These are phyloP conservation scores for Pelobates fuscus DNA, from an alignment of 2,113 vertebrate genomes.

Conservation along the genomic window DNA sequence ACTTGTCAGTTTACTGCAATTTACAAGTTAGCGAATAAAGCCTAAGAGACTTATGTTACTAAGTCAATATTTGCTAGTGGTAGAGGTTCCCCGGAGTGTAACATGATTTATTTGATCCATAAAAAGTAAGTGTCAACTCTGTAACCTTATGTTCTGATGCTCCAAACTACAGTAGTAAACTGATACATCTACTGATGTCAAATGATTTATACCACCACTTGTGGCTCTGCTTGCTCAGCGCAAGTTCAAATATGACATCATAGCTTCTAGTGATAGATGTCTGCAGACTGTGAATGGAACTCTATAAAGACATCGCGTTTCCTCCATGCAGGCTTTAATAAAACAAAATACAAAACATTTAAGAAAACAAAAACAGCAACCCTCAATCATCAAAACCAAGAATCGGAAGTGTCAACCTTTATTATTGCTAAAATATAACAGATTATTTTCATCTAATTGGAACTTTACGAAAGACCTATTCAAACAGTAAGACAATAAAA, in stretches of 20 bases:
- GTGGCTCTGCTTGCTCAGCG: background rate
- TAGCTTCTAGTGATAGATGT: background rate
- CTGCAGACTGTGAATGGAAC: too few species aligned
- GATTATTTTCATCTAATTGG: too few species aligned
- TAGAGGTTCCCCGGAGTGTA: conserved; percentile 7
- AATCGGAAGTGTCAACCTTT: too few species aligned
- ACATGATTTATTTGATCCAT: conserved; percentile 29
- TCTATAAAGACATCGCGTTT: too few species aligned
- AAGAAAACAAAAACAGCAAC: too few species aligned
- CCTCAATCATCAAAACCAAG: too few species aligned
- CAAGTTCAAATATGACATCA: background rate
- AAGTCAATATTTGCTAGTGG: conserved; percentile 19
- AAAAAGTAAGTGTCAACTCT: conserved; percentile 18
- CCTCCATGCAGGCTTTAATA: too few species aligned
- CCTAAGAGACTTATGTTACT: conserved; percentile 5
- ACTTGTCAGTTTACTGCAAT: too few species aligned
- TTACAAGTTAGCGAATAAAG: background rate
- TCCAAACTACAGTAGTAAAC: conserved; percentile 7
- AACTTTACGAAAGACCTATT: too few species aligned
- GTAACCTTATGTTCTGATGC: conserved; percentile 16
- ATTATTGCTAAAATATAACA: too few species aligned
- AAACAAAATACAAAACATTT: too few species aligned
- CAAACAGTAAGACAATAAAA: too few species aligned
- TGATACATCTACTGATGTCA: conserved; percentile 16
- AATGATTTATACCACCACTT: conserved; percentile 13